Conservation (phyloP, 1,140 invertebrate genomes). For the Paraescarpia echinospica region DNA sequence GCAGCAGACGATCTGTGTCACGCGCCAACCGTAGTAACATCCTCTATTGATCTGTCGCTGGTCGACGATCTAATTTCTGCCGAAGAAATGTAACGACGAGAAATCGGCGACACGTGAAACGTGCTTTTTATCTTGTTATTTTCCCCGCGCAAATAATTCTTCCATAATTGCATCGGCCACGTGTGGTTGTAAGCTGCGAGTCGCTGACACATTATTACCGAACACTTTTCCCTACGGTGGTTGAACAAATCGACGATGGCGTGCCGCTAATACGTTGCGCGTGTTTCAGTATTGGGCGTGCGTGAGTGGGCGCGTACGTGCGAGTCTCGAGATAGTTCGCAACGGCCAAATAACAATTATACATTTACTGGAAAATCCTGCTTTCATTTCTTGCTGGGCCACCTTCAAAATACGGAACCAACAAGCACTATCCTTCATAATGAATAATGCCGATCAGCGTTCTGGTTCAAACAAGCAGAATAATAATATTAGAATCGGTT, state of each 20-base stretch:
- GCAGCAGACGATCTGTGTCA: not conserved
- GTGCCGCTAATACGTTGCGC: not conserved
- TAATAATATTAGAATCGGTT: no score
- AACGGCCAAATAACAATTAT: no score
- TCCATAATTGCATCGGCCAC: not conserved
- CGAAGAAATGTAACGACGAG: not conserved
- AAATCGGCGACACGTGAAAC: not conserved
- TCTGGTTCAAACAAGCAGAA: no score
- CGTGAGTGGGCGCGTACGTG: no score
- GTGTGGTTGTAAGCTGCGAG: no score
- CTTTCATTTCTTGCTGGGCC: no score
- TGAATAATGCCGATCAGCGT: no score
- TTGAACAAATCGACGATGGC: not conserved
- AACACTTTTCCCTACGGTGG: not conserved
- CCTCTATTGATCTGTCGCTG: not conserved
- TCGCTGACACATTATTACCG: not conserved
- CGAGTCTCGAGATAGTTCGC: no score
- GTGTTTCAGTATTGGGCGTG: not conserved
- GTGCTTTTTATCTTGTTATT: not conserved
- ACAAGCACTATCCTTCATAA: no score
- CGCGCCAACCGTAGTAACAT: not conserved
- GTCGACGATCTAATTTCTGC: not conserved
- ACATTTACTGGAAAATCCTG: no score
- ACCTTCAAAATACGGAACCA: no score
- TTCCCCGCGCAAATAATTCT: not conserved